phyloP scores from a whole-genome alignment of 2,888 invertebrate species.

The Pseudococcus longispinus region DNA sequence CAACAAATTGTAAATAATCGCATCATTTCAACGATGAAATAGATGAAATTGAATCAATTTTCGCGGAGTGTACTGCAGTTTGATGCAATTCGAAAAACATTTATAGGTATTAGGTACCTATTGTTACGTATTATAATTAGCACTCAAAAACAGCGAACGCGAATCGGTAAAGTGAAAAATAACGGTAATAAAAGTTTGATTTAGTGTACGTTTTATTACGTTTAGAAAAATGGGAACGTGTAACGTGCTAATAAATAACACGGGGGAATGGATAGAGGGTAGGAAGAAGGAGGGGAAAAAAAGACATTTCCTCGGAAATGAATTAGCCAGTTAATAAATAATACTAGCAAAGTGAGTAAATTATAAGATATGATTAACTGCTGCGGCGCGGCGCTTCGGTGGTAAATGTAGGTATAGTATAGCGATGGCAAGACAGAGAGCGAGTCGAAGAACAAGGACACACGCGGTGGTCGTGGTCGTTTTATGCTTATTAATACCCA shows the following conservation, averaged over 20 bases:
- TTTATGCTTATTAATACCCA: too few species aligned
- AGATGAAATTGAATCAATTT: too few species aligned
- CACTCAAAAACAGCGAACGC: neutral
- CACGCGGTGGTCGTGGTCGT: too few species aligned
- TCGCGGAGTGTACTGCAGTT: too few species aligned
- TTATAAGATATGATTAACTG: slow-evolving; percentile 17
- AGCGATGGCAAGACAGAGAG: neutral
- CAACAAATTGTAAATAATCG: too few species aligned
- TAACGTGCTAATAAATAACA: slow-evolving; percentile 28
- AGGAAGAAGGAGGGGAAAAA: neutral
- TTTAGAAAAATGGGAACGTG: neutral
- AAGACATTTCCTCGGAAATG: slow-evolving; percentile 1
- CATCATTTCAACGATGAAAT: too few species aligned
- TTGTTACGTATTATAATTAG: neutral
- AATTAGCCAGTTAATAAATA: slow-evolving; percentile 30
- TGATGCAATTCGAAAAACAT: too few species aligned
- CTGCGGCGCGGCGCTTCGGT: neutral
- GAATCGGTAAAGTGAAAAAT: neutral
- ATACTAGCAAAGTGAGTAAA: neutral
- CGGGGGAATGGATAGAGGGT: neutral
- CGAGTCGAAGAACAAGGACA: neutral
- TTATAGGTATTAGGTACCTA: too few species aligned
- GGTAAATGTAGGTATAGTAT: neutral
- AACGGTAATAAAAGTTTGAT: slow-evolving; percentile 21
- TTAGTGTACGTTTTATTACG: slow-evolving; percentile 6